phyloP scores from a whole-genome alignment of 2,797 vertebrate species.

The Cetoscarus ocellatus region DNA sequence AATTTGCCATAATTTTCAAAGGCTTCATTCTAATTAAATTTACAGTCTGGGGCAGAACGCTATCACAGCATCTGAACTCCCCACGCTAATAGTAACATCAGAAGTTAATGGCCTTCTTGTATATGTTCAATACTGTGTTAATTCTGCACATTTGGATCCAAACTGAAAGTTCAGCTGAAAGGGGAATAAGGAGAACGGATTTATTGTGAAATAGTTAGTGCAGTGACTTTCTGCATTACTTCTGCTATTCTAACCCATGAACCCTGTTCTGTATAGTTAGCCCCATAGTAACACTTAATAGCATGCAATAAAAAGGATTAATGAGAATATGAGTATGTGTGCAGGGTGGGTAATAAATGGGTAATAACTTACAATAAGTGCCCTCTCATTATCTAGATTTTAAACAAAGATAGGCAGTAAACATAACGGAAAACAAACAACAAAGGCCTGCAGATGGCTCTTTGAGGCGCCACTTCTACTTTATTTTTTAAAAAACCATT shows the following conservation, averaged over 20 bases:
- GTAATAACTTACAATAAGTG: conserved; percentile 4
- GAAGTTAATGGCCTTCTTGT: too few relatives aligned
- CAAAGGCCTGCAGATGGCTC: not conserved
- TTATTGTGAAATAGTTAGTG: conserved; percentile 49
- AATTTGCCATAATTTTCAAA: too few relatives aligned
- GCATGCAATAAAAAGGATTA: conserved; percentile 20
- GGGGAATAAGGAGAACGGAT: conserved; percentile 18
- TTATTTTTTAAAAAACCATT: not conserved
- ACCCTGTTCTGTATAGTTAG: conserved; percentile 29
- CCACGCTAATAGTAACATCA: too few relatives aligned
- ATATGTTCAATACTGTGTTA: not conserved
- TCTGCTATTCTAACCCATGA: conserved; percentile 48
- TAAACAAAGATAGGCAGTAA: conserved; percentile 3
- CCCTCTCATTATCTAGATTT: not conserved
- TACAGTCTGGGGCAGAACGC: too few relatives aligned
- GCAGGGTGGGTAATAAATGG: too few relatives aligned
- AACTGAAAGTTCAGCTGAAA: conserved; percentile 10
- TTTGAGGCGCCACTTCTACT: not conserved
- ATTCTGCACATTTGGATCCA: conserved; percentile 1
- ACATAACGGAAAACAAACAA: conserved; percentile 4
- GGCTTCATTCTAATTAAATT: too few relatives aligned
- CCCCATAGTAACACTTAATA: conserved; percentile 3
- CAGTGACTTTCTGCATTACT: conserved; percentile 38
- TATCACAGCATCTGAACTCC: too few relatives aligned
- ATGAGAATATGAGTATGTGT: conserved; percentile 2